Evolutionary conservation across 2,888 invertebrate species (phyloP).

Genomic region (Synergus itoensis): DNA sequence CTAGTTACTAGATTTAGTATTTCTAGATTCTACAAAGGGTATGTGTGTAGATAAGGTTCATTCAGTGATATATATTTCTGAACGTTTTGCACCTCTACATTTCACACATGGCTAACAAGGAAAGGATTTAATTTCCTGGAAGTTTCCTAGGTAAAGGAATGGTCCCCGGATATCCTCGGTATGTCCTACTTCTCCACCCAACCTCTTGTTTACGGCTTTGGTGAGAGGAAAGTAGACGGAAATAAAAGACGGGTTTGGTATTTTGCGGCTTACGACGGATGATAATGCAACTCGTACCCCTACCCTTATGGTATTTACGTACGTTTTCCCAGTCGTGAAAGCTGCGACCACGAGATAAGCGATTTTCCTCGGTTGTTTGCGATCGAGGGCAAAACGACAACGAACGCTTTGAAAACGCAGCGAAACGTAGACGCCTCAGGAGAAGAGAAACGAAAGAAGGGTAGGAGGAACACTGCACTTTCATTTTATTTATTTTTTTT

Average conservation of each 20-base stretch:
- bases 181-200: neutral
- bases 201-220: slow-evolving; percentile 7
- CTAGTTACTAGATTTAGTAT: too few species aligned
- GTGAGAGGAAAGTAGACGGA: slow-evolving; percentile 2
- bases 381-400: neutral
- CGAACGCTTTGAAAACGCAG: slow-evolving; percentile 1
- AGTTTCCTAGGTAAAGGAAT: neutral
- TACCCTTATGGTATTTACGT: neutral
- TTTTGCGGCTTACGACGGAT: slow-evolving; percentile 7
- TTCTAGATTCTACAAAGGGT: neutral
- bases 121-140: slow-evolving; percentile 7
- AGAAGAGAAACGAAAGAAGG: neutral
- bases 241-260: slow-evolving; percentile 7
- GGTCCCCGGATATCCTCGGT: neutral
- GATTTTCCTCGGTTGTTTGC: neutral
- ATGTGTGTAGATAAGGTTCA: neutral
- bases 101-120: slow-evolving; percentile 1
- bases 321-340: slow-evolving; percentile 1
- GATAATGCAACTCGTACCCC: slow-evolving; percentile 7
- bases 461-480: neutral
- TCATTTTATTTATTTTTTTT: neutral
- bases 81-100: neutral
- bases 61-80: neutral
- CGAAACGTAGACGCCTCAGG: neutral
- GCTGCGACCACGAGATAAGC: slow-evolving; percentile 2